Base-by-base conservation (phyloP, 1,140 invertebrate genomes). In the Plectus sambesii region DNA sequence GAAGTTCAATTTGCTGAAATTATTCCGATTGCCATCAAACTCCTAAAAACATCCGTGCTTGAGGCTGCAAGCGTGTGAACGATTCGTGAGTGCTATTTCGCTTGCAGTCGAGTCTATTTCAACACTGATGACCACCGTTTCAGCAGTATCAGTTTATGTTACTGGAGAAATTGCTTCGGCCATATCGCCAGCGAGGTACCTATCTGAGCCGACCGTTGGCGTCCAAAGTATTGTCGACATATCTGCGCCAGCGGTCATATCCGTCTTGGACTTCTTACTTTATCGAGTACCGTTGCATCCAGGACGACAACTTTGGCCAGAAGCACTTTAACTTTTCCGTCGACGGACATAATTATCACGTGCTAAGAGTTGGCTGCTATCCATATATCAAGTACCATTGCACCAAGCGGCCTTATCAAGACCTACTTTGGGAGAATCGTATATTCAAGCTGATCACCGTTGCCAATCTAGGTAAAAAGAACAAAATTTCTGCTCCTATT, bases 351-450 rank as follows among this genome's bases (percentile, higher is more conserved):
- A 68, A 69, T 44, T 90, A 89, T 73, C 84, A 87, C 73, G 79
- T 93, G 54, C 74, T 88, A 52, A 78, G 90, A 65, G 90, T 83
- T 61, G 85, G 85, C 24, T 94, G 88, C 63, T 94, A 80, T 73
- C 89, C 90, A 2, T 96, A 85, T 67, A 86, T 96, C 52, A 96
- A 96, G 71, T 90, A 94, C 69, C 90, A 96, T 72, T 96, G 90
- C 66, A 84, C 82, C 17, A 82, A 80, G 69, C 76, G 83, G 54
- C 74, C 77, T 15, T 66, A 73, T 46, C 75, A 83, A 71, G 80
- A 94, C 74, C 77, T 94, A 26, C 71, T 60, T 6, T 39, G 75
- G 22, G 86, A 92, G 56, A 83, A 96, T 72, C 77, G 71, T 38
- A 82, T 93, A 62, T 90, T 87, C 76, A 80, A 81, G 53, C 69